phyloP scores from a whole-genome alignment of 2,797 vertebrate species.

The Channa striata region DNA sequence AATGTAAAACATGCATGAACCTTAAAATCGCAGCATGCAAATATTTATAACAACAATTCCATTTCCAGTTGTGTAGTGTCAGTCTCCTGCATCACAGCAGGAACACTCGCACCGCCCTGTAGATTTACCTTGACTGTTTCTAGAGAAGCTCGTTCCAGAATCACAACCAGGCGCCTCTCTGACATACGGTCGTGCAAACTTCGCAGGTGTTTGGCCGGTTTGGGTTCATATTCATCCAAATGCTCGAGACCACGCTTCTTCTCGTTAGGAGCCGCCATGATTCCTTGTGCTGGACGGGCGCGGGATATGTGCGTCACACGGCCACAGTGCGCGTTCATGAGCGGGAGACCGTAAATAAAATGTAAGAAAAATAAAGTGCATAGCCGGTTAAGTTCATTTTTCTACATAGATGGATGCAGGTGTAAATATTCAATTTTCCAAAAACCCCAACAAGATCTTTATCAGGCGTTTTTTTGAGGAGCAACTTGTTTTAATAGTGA shows the following conservation, averaged over 20 bases:
- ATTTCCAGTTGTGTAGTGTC: constrained; percentile 7
- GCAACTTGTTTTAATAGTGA: too few species aligned
- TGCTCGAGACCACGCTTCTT: constrained; percentile 87
- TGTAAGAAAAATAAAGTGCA: too few species aligned
- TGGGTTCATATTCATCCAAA: constrained; percentile 87
- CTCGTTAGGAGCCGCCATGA: constrained; percentile 73
- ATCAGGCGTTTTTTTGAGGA: too few species aligned
- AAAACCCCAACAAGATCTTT: too few species aligned
- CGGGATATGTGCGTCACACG: constrained; percentile 59
- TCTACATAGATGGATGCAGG: too few species aligned
- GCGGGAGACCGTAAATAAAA: too few species aligned
- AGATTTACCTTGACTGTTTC: constrained; percentile 93
- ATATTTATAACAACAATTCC: neutral
- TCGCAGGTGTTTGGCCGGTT: constrained; percentile 79
- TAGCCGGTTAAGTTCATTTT: too few species aligned
- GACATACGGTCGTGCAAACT: constrained; percentile 83
- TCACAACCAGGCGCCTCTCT: constrained; percentile 88
- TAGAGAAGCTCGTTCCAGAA: constrained; percentile 93
- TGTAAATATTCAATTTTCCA: too few species aligned
- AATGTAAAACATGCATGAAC: neutral
- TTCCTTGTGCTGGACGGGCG: constrained; percentile 49
- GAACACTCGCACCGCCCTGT: neutral
- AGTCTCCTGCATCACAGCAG: constrained; percentile 31
- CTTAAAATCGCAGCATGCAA: too few species aligned
- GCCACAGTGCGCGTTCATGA: neutral